These are phyloP conservation scores for Cheirogaleus medius DNA, from an alignment of 2,113 vertebrate genomes.

Conservation along the genomic window DNA sequence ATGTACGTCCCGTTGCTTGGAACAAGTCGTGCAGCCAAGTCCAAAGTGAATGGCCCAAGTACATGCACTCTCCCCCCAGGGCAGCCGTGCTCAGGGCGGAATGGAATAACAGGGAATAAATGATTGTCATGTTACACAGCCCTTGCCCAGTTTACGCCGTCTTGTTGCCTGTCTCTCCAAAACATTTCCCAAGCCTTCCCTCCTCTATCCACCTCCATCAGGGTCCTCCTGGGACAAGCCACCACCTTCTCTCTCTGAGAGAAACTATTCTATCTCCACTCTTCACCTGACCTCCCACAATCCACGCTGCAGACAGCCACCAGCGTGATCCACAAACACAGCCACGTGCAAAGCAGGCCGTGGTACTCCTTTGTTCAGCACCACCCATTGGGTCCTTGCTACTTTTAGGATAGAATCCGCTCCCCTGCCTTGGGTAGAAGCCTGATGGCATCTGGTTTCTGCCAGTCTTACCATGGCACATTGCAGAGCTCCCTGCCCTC, in stretches of 20 bases:
- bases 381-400: background rate
- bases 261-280: background rate
- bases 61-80: accelerated
- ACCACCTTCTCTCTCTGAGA: background rate
- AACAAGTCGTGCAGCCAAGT: background rate
- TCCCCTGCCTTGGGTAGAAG: background rate
- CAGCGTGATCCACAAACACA: too few species aligned
- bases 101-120: background rate
- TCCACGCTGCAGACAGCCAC: background rate
- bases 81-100: background rate
- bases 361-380: background rate
- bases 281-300: background rate
- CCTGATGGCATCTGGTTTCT: background rate
- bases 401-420: background rate
- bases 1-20: accelerated
- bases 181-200: background rate
- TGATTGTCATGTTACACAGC: accelerated
- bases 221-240: background rate
- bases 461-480: background rate
- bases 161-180: background rate
- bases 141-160: background rate
- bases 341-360: accelerated
- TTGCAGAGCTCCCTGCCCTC: background rate
- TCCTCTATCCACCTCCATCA: too few species aligned
- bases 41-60: background rate